phyloP scores from a whole-genome alignment of 2,888 invertebrate species.

The Nomada fabriciana region DNA sequence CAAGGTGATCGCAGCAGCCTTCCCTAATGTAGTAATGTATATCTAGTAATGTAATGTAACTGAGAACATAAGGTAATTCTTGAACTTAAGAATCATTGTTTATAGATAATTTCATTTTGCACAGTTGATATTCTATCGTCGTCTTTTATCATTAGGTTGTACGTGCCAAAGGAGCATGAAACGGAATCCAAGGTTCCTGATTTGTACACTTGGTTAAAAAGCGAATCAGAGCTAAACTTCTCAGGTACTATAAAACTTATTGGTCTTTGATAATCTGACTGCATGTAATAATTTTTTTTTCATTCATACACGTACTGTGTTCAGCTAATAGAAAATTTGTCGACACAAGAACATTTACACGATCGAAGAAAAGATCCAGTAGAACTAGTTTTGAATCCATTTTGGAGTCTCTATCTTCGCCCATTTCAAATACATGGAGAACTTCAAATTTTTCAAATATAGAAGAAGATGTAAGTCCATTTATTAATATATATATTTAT shows the following conservation, averaged over 20 bases:
- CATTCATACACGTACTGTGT: constrained; percentile 22
- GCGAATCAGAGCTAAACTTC: constrained; percentile 54
- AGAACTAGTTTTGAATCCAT: constrained; percentile 87
- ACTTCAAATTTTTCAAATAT: constrained; percentile 29
- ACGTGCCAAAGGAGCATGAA: constrained; percentile 52
- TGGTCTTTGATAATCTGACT: not conserved
- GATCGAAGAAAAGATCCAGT: constrained; percentile 87
- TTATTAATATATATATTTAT: not conserved
- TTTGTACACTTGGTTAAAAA: constrained; percentile 69
- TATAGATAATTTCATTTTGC: not conserved
- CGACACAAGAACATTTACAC: constrained; percentile 89
- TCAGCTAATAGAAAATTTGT: constrained; percentile 82
- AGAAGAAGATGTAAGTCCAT: constrained; percentile 54
- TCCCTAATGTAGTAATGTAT: no score
- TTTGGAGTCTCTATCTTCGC: constrained; percentile 67
- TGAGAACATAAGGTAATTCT: not conserved
- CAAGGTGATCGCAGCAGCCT: no score
- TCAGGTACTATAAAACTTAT: constrained; percentile 44
- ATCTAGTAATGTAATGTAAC: no score
- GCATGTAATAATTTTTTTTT: not conserved
- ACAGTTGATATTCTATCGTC: not conserved
- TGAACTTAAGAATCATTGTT: not conserved
- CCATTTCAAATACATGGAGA: constrained; percentile 40
- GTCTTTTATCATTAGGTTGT: constrained; percentile 66
- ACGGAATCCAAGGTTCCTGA: constrained; percentile 60